These are phyloP conservation scores for Enteromius anoplus DNA, from an alignment of 2,797 vertebrate genomes.

Conservation along the genomic window DNA sequence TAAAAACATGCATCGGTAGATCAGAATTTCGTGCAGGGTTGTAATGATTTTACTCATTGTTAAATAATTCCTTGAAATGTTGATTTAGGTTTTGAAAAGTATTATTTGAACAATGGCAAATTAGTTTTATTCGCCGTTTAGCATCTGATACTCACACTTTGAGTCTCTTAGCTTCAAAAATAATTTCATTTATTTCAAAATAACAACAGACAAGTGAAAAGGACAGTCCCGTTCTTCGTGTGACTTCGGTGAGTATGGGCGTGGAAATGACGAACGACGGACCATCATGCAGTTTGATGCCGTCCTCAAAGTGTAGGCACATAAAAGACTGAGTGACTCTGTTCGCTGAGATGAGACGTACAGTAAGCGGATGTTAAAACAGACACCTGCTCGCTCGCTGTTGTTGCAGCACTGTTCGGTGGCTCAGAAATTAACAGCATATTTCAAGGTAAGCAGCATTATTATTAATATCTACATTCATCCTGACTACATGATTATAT, in stretches of 20 bases:
- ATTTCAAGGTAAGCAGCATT: slow-evolving; percentile 22
- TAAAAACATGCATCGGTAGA: background rate
- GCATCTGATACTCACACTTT: background rate
- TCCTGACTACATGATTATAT: background rate
- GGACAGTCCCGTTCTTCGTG: slow-evolving; percentile 51
- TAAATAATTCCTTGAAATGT: background rate
- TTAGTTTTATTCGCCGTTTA: background rate
- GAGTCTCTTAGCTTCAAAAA: slow-evolving; percentile 65
- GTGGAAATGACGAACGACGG: slow-evolving; percentile 46
- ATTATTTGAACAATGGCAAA: background rate
- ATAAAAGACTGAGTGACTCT: slow-evolving; percentile 50
- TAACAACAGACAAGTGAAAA: slow-evolving; percentile 70
- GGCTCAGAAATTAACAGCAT: background rate
- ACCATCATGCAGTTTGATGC: slow-evolving; percentile 49
- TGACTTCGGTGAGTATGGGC: slow-evolving; percentile 43
- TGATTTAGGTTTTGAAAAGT: background rate
- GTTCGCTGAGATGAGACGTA: slow-evolving; percentile 18
- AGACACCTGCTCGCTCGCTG: background rate
- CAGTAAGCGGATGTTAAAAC: background rate
- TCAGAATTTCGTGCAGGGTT: background rate
- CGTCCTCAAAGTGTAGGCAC: slow-evolving; percentile 71
- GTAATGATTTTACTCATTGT: background rate
- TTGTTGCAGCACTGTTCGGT: background rate
- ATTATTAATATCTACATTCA: slow-evolving; percentile 4
- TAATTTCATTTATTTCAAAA: slow-evolving; percentile 74